phyloP scores from a whole-genome alignment of 2,797 vertebrate species.

The Gastrophryne carolinensis region DNA sequence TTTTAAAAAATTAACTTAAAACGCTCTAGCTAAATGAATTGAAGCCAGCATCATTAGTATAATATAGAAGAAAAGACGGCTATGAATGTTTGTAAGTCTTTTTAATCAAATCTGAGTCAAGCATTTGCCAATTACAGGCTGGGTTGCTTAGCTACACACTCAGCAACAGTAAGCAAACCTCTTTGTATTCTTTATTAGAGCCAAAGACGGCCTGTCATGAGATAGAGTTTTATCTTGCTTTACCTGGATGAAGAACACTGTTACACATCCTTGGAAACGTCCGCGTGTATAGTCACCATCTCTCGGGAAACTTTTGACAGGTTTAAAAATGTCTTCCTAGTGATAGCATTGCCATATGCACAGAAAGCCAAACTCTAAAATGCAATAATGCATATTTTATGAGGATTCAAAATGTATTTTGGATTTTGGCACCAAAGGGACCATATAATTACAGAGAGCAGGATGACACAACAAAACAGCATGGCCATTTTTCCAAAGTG shows the following conservation, averaged over 20 bases:
- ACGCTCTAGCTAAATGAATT: constrained; percentile 57
- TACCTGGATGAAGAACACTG: neutral
- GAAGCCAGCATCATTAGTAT: constrained; percentile 56
- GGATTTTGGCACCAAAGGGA: constrained; percentile 10
- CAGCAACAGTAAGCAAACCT: neutral
- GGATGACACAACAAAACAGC: neutral
- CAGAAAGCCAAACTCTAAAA: neutral
- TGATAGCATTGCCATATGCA: neutral
- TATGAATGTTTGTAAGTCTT: constrained; percentile 55
- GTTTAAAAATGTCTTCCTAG: constrained; percentile 15
- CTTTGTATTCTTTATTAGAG: neutral
- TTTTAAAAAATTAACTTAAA: constrained; percentile 51
- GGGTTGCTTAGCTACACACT: constrained; percentile 58
- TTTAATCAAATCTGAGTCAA: constrained; percentile 59
- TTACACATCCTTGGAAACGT: neutral
- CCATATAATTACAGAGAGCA: constrained; percentile 6
- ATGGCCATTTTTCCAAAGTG: neutral
- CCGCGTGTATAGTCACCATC: too few species aligned
- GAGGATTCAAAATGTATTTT: constrained; percentile 21
- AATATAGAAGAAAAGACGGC: constrained; percentile 51
- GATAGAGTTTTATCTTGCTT: neutral
- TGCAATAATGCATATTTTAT: constrained; percentile 36
- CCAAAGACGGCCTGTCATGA: neutral
- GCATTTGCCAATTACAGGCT: constrained; percentile 53
- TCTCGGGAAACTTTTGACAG: constrained; percentile 1